Conservation (phyloP, 2,113 vertebrate species). For the Pygoscelis antarcticus region DNA sequence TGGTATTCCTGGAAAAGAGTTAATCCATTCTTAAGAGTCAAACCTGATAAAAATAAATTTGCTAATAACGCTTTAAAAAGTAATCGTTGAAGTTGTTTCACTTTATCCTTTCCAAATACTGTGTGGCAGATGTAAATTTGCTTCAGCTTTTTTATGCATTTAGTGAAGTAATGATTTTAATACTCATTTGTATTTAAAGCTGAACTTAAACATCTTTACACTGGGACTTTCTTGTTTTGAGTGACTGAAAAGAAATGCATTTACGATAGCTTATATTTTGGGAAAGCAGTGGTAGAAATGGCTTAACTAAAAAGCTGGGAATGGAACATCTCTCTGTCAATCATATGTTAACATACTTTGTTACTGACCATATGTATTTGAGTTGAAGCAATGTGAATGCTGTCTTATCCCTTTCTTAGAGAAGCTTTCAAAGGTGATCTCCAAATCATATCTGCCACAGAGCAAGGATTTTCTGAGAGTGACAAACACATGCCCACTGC, state of each 20-base stretch:
- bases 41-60: neutral
- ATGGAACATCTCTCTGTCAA: slow-evolving; percentile 27
- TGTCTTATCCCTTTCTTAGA: slow-evolving; percentile 62
- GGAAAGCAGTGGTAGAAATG: neutral
- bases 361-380: slow-evolving; percentile 23
- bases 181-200: neutral
- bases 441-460: slow-evolving; percentile 60
- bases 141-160: neutral
- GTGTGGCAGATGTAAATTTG: neutral
- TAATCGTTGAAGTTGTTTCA: neutral
- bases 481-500: slow-evolving; percentile 48
- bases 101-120: neutral
- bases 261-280: neutral
- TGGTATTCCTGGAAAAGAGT: neutral
- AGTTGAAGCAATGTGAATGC: slow-evolving; percentile 50
- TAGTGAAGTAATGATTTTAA: neutral
- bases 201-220: neutral
- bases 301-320: neutral
- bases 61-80: neutral
- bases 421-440: slow-evolving; percentile 71
- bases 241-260: neutral
- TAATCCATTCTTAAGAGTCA: slow-evolving; percentile 5
- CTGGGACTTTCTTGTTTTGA: neutral
- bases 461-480: slow-evolving; percentile 61
- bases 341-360: slow-evolving; percentile 34